These are phyloP conservation scores for Ispidina lecontei DNA, from an alignment of 2,797 vertebrate genomes.

Conservation along the genomic window DNA sequence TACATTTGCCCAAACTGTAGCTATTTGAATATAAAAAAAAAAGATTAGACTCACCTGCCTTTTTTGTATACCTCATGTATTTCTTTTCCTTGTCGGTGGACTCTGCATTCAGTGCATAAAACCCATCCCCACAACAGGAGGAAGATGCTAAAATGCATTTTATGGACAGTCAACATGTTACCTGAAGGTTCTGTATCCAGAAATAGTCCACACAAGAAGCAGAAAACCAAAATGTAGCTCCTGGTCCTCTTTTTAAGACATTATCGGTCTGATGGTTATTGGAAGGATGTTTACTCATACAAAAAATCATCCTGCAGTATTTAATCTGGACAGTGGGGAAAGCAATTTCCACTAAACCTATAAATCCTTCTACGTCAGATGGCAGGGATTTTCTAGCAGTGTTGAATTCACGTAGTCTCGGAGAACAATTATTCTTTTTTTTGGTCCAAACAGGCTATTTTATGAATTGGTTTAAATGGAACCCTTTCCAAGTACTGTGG, in stretches of 20 bases:
- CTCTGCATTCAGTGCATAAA: slow-evolving; percentile 78
- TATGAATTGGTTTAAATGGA: slow-evolving; percentile 68
- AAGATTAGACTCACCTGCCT: slow-evolving; percentile 82
- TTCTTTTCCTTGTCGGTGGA: slow-evolving; percentile 69
- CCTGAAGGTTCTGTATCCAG: slow-evolving; percentile 60
- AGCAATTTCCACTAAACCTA: slow-evolving; percentile 88
- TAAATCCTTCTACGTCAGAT: slow-evolving; percentile 90
- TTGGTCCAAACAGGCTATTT: slow-evolving; percentile 54
- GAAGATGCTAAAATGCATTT: slow-evolving; percentile 85
- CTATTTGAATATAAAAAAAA: not conserved
- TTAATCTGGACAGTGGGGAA: slow-evolving; percentile 86
- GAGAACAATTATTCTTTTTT: slow-evolving; percentile 67
- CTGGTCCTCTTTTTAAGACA: slow-evolving; percentile 74
- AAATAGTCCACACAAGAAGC: slow-evolving; percentile 66
- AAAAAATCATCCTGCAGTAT: slow-evolving; percentile 78
- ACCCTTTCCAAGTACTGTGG: not conserved
- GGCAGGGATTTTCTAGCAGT: slow-evolving; percentile 84
- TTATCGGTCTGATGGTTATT: slow-evolving; percentile 75
- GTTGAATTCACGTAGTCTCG: slow-evolving; percentile 70
- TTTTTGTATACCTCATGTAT: slow-evolving; percentile 80
- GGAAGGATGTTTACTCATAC: slow-evolving; percentile 80
- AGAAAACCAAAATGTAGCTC: slow-evolving; percentile 53
- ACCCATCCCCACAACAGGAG: slow-evolving; percentile 83
- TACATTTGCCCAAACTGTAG: not conserved
- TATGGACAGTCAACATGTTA: slow-evolving; percentile 73